Conservation (phyloP, 2,113 vertebrate genomes). For the Elephas maximus region DNA sequence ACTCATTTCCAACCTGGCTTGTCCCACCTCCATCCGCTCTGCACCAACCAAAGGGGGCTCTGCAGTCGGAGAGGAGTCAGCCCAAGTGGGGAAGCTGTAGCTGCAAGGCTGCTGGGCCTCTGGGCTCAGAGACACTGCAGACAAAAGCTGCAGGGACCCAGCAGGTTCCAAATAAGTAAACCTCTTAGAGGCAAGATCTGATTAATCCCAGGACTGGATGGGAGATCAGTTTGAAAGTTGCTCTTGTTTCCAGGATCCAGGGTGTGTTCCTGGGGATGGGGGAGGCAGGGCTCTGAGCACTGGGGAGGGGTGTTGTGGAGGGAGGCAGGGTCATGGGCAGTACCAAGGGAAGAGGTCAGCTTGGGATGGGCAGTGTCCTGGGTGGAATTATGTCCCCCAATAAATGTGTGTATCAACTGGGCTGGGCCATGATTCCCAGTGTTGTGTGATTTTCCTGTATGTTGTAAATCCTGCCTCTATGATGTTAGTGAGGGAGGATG, state of each 20-base stretch:
- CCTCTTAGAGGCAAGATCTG: background rate
- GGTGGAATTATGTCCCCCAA: too few relatives aligned
- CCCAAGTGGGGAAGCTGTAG: too few relatives aligned
- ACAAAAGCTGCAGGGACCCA: background rate
- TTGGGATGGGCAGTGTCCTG: background rate
- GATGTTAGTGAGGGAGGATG: too few relatives aligned
- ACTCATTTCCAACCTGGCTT: background rate
- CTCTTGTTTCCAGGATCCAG: background rate
- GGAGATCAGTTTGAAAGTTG: background rate
- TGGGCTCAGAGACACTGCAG: background rate
- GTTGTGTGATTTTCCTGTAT: too few relatives aligned
- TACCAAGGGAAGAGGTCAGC: background rate
- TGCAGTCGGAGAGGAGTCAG: background rate
- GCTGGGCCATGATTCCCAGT: too few relatives aligned
- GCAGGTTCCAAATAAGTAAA: background rate
- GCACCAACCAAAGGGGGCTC: background rate
- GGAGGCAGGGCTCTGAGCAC: background rate
- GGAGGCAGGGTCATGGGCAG: background rate
- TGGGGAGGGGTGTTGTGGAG: too few relatives aligned
- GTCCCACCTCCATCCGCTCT: too few relatives aligned
- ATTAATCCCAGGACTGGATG: background rate
- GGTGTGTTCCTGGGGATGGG: background rate
- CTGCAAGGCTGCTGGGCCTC: background rate
- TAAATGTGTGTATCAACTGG: too few relatives aligned
- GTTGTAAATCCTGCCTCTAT: too few relatives aligned